Base-by-base conservation (phyloP, 2,797 vertebrate species). In the Neostethus bicornis region DNA sequence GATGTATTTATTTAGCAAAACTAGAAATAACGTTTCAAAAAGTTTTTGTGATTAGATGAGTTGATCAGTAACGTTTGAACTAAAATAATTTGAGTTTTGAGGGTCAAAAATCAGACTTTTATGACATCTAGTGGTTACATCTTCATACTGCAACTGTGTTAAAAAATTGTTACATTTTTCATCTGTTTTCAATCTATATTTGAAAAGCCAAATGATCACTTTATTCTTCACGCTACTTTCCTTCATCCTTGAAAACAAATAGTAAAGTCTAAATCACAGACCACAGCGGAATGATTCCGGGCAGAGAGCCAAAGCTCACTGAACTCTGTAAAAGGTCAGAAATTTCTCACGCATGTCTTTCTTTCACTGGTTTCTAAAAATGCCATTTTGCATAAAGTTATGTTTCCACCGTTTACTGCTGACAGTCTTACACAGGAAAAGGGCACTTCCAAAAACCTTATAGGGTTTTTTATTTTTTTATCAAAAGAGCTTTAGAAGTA, bases 261-360 rank as follows among this genome's bases (percentile, higher is more conserved):
- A 13, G 17, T 24, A 49, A 31, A 66, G 69, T 67, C 72, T 34
- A 47, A 63, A 69, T 72, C 68, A 29, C 74, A 67, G 51, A 69
- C 46, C 35, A 46, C 53, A 57, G 77, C 59, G 69, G 85, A 82
- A 85, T 43, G 79, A 77, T 85, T 90, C 88, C 50, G 90, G 94
- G 94, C 92, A 41, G 63, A 14, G 83, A 77, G 93, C 93, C 94
- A 95, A 90, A 83, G 66, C 81, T 72, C 56, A 70, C 69, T 94
- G 93, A 94, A 93, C 92, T 75, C 53, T 82, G 62, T 48, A 12
- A 88, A 83, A 92, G 94, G 94, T 94, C 93, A 93, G 86, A 81
- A 78, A 85, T 85, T 96, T 96, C 94, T 93, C 94, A 96, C 84
- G 93, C 89, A 78, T 50, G 68, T 83, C 75, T 83, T 83, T 83